These are phyloP conservation scores for Dicycla oo DNA, from an alignment of 2,888 invertebrate species.

Conservation along the genomic window DNA sequence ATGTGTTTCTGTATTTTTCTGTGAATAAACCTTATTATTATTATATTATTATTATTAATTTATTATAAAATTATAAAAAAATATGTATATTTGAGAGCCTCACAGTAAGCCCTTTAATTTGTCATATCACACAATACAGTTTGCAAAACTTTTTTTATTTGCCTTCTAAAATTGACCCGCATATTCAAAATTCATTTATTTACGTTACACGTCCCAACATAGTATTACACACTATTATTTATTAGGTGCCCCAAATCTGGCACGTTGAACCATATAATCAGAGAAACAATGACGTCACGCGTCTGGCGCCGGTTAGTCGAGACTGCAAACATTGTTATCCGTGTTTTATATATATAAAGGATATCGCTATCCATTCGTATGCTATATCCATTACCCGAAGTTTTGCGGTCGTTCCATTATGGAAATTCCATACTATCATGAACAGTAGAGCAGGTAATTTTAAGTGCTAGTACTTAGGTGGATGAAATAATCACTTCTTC, in stretches of 20 bases:
- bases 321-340: constrained; percentile 36
- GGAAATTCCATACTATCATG: neutral
- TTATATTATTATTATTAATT: too few relatives aligned
- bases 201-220: neutral
- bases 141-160: too few relatives aligned
- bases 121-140: too few relatives aligned
- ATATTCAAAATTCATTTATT: too few relatives aligned
- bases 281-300: constrained; percentile 40
- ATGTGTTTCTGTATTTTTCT: too few relatives aligned
- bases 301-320: constrained; percentile 49
- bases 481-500: neutral
- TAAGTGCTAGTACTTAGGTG: too few relatives aligned
- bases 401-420: neutral
- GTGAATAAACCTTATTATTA: too few relatives aligned
- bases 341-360: neutral
- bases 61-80: too few relatives aligned
- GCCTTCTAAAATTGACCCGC: too few relatives aligned
- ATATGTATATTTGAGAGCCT: too few relatives aligned
- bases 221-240: neutral
- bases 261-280: neutral
- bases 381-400: neutral
- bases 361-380: constrained; percentile 1
- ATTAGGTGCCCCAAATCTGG: constrained; percentile 4
- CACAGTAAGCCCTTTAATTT: too few relatives aligned
- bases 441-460: too few relatives aligned